phyloP scores from a whole-genome alignment of 2,888 invertebrate genomes.

The Drosophila buzzatii region DNA sequence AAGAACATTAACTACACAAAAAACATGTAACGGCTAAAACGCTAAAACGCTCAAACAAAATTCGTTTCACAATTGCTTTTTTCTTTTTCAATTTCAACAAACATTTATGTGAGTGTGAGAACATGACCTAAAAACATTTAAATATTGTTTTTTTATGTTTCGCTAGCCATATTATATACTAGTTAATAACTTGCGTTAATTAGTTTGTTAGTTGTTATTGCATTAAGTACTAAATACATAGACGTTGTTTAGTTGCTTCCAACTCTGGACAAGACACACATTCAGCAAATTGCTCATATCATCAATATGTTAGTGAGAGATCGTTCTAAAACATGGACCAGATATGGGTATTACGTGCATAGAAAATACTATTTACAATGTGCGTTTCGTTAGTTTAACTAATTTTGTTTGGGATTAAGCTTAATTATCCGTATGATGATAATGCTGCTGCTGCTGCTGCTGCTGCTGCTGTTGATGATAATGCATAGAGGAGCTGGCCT shows the following conservation, averaged over 20 bases:
- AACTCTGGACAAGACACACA: slow-evolving; percentile 79
- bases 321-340: slow-evolving; percentile 46
- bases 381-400: slow-evolving; percentile 38
- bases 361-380: slow-evolving; percentile 75
- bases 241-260: slow-evolving; percentile 65
- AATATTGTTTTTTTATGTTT: not conserved
- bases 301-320: slow-evolving; percentile 52
- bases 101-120: slow-evolving; percentile 31
- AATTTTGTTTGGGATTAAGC: not conserved
- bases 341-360: slow-evolving; percentile 62
- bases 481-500: slow-evolving; percentile 58
- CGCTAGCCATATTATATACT: slow-evolving; percentile 13
- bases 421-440: slow-evolving; percentile 69
- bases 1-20: slow-evolving; percentile 57
- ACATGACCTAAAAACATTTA: slow-evolving; percentile 23
- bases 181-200: slow-evolving; percentile 15
- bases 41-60: slow-evolving; percentile 71
- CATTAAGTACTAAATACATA: slow-evolving; percentile 23
- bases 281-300: slow-evolving; percentile 79
- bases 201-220: slow-evolving; percentile 1
- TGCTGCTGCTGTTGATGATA: slow-evolving; percentile 35
- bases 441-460: slow-evolving; percentile 39
- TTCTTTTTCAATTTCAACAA: slow-evolving; percentile 14
- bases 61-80: slow-evolving; percentile 45
- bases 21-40: slow-evolving; percentile 63